Evolutionary conservation across 2,113 vertebrate species (phyloP).

Genomic region (Callocephalon fimbriatum): DNA sequence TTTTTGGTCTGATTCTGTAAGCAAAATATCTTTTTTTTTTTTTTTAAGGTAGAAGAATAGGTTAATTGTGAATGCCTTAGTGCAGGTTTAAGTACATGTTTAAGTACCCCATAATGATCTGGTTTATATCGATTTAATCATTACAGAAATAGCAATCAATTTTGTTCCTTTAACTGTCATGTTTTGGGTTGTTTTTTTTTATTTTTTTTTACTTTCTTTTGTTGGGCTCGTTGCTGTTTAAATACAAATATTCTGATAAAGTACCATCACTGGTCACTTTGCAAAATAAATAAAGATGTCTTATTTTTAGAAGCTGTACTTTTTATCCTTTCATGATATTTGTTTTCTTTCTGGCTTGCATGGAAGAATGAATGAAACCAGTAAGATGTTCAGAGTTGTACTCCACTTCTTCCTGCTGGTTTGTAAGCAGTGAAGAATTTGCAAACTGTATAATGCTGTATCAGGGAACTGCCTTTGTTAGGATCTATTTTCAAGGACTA

Average conservation of each 20-base stretch:
- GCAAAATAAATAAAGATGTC: neutral
- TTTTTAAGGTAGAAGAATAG: neutral
- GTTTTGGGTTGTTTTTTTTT: neutral
- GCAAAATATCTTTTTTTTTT: neutral
- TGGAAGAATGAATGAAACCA: neutral
- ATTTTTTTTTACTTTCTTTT: neutral
- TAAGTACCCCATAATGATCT: neutral
- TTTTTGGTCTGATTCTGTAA: neutral
- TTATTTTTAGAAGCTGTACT: neutral
- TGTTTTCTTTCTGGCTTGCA: neutral
- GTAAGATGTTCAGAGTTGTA: neutral
- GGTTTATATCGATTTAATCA: neutral
- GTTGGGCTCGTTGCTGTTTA: neutral
- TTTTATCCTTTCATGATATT: neutral
- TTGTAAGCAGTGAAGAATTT: neutral
- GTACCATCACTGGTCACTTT: neutral
- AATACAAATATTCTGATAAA: neutral
- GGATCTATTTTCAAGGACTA: neutral
- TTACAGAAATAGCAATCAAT: neutral
- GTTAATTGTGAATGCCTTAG: neutral
- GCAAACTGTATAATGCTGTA: neutral
- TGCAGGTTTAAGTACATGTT: neutral
- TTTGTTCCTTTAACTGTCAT: neutral
- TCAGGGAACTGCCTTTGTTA: neutral
- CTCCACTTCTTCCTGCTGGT: neutral